phyloP scores from a whole-genome alignment of 2,797 vertebrate genomes.

The Atherinosoma microstoma region DNA sequence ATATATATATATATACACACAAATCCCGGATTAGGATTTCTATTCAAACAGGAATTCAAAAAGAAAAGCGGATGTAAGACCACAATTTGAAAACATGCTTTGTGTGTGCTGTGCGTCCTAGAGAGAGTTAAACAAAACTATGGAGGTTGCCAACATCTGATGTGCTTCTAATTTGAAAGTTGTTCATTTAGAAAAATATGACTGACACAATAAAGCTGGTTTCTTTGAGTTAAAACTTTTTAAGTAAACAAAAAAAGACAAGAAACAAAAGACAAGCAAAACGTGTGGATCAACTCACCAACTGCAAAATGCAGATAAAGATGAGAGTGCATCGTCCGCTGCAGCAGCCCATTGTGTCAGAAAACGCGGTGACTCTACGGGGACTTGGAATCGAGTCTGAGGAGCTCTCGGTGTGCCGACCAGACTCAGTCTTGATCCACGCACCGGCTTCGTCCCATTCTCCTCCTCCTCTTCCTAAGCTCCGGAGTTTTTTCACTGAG shows the following conservation, averaged over 20 bases:
- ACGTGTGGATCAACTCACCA: conserved; percentile 83
- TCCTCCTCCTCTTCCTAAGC: conserved; percentile 20
- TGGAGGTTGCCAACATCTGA: neutral
- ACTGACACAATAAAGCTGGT: neutral
- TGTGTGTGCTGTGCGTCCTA: neutral
- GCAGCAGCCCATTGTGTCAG: conserved; percentile 89
- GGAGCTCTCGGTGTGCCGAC: conserved; percentile 36
- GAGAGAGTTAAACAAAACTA: neutral
- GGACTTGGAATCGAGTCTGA: conserved; percentile 35
- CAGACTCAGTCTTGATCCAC: conserved; percentile 60
- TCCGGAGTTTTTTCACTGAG: conserved; percentile 2
- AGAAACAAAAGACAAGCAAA: too few relatives aligned
- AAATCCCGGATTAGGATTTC: conserved; percentile 1
- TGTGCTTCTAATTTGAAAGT: neutral
- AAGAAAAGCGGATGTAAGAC: neutral
- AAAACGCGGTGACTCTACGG: conserved; percentile 52
- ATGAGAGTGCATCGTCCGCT: conserved; percentile 90
- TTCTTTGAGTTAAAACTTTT: conserved; percentile 19
- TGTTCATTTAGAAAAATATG: neutral
- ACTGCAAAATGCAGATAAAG: conserved; percentile 89
- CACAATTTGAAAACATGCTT: neutral
- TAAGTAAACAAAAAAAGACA: conserved; percentile 9
- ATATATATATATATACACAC: too few relatives aligned
- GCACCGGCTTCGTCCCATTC: conserved; percentile 64
- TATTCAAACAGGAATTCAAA: neutral